Base-by-base conservation (phyloP, 92 coral and sea anemone species). In the Actinostola sp. region DNA sequence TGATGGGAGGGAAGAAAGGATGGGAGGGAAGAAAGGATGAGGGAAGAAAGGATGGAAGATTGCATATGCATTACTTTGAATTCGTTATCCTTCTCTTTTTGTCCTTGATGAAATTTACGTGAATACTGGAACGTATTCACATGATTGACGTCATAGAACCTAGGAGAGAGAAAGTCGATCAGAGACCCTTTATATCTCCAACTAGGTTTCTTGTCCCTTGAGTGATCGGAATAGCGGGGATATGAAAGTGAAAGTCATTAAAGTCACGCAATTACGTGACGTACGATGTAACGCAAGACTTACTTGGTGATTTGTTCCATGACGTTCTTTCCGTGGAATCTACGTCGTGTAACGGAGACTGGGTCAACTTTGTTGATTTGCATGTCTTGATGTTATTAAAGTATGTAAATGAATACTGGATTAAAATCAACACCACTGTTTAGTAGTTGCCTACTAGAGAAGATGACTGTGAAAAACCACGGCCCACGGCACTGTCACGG, bases 331-430 rank as follows among this genome's bases (percentile, higher is more conserved):
- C 97, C 92, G 38, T 76, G 84, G 34, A 88, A 95, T 53, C 81
- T 89, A 23, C 97, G 81, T 49, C 85, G 83, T 66, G 84, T 83
- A 7, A 91, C 93, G 8, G 97, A 94, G 0, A 88, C 95, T 5
- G 99, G 96, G 34, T 95, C 95, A 19, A 95, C 99, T 29, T 86
- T 80, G 92, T 95, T 95, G 82, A 95, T 95, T 81, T 95, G 97
- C 36, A 95, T 76, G 54, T 32, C 99, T 93, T 52, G 2, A 28
- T 46, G 2, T 11, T 52, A 87, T 90, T 78, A 90, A 93, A 90
- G 74, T 82, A 27, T 30, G 10, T 16, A 2, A 16, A 2, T 20
- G 6, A 4, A n/a, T n/a, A n/a, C n/a, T n/a, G n/a, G n/a, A n/a
- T n/a, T n/a, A n/a, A n/a, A n/a, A n/a, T n/a, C n/a, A n/a, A n/a